Percentiles rank a stretch among this genome's conserved stretches.
phyloP scores from a whole-genome alignment of 2,888 invertebrate genomes.

The Rugalucina vietnamica region DNA sequence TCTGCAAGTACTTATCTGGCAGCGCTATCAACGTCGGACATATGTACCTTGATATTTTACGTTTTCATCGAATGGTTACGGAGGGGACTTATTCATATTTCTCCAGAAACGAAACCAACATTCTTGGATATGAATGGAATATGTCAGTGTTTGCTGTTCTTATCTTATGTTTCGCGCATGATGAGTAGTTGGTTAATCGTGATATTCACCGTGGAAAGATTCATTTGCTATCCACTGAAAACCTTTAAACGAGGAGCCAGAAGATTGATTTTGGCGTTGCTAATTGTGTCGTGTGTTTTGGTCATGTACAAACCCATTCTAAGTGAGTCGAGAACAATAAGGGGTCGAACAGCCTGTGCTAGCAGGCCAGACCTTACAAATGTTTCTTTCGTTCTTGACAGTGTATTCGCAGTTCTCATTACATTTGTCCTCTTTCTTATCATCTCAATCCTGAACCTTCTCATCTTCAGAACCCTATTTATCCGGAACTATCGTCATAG shows the following conservation, averaged over 20 bases:
- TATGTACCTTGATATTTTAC: slow-evolving; percentile 88
- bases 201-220: slow-evolving; percentile 80
- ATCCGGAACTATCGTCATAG: slow-evolving; percentile 57
- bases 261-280: slow-evolving; percentile 67
- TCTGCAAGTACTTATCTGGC: slow-evolving; percentile 92
- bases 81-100: slow-evolving; percentile 66
- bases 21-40: slow-evolving; percentile 91
- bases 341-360: slow-evolving; percentile 57
- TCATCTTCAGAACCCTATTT: slow-evolving; percentile 70
- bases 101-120: slow-evolving; percentile 43
- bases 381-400: slow-evolving; percentile 72
- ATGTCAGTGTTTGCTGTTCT: slow-evolving; percentile 89
- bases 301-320: slow-evolving; percentile 78
- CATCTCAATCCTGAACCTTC: slow-evolving; percentile 72
- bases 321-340: slow-evolving; percentile 49
- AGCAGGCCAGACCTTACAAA: slow-evolving; percentile 54
- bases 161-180: slow-evolving; percentile 84
- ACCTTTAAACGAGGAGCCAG: slow-evolving; percentile 67
- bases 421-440: slow-evolving; percentile 73
- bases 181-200: slow-evolving; percentile 81
- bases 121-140: slow-evolving; percentile 67
- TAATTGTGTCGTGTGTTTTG: slow-evolving; percentile 64
- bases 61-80: slow-evolving; percentile 81
- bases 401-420: slow-evolving; percentile 70
- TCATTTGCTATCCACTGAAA: slow-evolving; percentile 78